These are phyloP conservation scores for Argentina silus DNA, from an alignment of 2,797 vertebrate species.

Conservation along the genomic window DNA sequence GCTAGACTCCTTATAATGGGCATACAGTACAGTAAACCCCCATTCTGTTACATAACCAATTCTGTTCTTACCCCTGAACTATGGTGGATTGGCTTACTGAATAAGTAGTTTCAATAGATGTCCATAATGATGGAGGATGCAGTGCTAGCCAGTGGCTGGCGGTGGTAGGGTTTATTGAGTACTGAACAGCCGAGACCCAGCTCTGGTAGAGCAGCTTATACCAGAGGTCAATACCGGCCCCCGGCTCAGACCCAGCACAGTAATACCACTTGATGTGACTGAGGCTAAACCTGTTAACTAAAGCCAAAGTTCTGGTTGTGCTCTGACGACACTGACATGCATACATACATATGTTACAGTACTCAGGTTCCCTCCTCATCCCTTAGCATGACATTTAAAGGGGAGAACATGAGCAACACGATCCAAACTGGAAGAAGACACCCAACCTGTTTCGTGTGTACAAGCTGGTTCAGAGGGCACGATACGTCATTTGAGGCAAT, in stretches of 20 bases:
- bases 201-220: too few species aligned
- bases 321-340: background rate
- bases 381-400: background rate
- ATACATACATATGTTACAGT: background rate
- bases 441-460: background rate
- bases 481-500: too few species aligned
- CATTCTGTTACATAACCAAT: constrained; percentile 44
- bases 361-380: too few species aligned
- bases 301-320: background rate
- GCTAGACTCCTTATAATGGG: background rate
- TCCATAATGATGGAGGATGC: constrained; percentile 1
- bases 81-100: constrained; percentile 44
- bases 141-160: constrained; percentile 57
- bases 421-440: constrained; percentile 34
- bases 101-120: constrained; percentile 26
- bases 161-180: constrained; percentile 44
- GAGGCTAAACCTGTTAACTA: background rate
- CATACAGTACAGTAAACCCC: background rate
- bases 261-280: background rate
- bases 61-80: constrained; percentile 36
- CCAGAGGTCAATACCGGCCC: too few species aligned
- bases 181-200: constrained; percentile 13
- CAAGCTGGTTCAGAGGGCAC: too few species aligned
- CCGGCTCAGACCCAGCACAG: too few species aligned
- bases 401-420: constrained; percentile 17